A percentile compares a stretch with the other conserved stretches of the same genome.
Evolutionary conservation across 2,888 invertebrate genomes (phyloP).

Genomic region (Polylopha cassiicola): DNA sequence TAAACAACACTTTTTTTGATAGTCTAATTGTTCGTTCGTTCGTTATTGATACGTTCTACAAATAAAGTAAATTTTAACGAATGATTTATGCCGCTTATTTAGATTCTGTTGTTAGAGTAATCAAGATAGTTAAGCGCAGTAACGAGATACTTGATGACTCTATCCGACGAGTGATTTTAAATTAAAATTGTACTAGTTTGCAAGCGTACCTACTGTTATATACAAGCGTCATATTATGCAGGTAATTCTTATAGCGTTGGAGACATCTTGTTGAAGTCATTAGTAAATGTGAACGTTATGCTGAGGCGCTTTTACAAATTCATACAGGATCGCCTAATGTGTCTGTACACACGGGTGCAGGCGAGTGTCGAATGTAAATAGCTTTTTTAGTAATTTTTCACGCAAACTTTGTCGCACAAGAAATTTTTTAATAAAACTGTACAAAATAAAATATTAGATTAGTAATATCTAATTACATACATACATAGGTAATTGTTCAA

Average conservation of each 20-base stretch:
- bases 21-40: not conserved
- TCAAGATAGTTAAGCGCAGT: conserved; percentile 13
- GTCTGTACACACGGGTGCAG: conserved; percentile 32
- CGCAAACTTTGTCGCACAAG: conserved; percentile 30
- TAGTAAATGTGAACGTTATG: conserved; percentile 23
- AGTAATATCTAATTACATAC: too few species aligned
- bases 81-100: conserved; percentile 7
- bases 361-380: conserved; percentile 38
- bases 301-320: conserved; percentile 34
- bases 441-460: too few species aligned
- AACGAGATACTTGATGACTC: conserved; percentile 15
- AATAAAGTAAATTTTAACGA: not conserved
- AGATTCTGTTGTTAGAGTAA: conserved; percentile 14
- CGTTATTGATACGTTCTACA: not conserved
- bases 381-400: conserved; percentile 42
- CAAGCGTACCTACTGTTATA: not conserved
- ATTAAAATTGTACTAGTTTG: not conserved
- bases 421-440: too few species aligned
- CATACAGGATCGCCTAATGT: conserved; percentile 37
- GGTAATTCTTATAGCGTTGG: conserved; percentile 8
- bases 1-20: not conserved
- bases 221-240: conserved; percentile 9
- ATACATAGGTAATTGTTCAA: too few species aligned
- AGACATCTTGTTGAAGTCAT: conserved; percentile 15
- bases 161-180: conserved; percentile 7